Evolutionary conservation across 2,113 vertebrate genomes (phyloP).

Genomic region (Sceloporus undulatus): DNA sequence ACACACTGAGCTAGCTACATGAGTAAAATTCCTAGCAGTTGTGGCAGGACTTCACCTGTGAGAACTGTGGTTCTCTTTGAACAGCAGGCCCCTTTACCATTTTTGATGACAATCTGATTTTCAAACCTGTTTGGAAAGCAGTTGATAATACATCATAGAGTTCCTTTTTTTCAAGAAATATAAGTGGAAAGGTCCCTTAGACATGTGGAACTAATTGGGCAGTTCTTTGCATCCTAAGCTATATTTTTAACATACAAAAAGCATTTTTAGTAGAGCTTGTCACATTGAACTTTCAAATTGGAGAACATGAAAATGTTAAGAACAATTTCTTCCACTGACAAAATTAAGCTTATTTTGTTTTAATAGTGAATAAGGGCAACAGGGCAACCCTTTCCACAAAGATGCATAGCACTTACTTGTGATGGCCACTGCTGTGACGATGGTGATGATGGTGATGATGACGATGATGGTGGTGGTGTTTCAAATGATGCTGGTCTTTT

Average conservation of each 20-base stretch:
- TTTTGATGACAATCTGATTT: background rate
- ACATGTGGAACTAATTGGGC: background rate
- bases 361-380: background rate
- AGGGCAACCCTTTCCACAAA: background rate
- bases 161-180: background rate
- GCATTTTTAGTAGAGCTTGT: background rate
- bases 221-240: background rate
- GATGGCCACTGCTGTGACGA: slow-evolving; percentile 88
- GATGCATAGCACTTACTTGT: slow-evolving; percentile 84
- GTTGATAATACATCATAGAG: background rate
- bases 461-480: slow-evolving; percentile 89
- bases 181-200: background rate
- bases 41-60: too few species aligned
- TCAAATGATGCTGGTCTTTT: slow-evolving; percentile 94
- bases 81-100: too few species aligned
- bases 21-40: too few species aligned
- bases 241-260: background rate
- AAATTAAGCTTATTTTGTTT: background rate
- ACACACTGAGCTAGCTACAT: too few species aligned
- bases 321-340: background rate
- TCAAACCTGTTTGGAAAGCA: background rate
- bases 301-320: too few species aligned
- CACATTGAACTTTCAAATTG: background rate
- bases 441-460: slow-evolving; percentile 87
- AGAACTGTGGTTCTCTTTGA: background rate